Evolutionary conservation across 1,140 invertebrate genomes (phyloP).

Genomic region (Anastrepha obliqua): DNA sequence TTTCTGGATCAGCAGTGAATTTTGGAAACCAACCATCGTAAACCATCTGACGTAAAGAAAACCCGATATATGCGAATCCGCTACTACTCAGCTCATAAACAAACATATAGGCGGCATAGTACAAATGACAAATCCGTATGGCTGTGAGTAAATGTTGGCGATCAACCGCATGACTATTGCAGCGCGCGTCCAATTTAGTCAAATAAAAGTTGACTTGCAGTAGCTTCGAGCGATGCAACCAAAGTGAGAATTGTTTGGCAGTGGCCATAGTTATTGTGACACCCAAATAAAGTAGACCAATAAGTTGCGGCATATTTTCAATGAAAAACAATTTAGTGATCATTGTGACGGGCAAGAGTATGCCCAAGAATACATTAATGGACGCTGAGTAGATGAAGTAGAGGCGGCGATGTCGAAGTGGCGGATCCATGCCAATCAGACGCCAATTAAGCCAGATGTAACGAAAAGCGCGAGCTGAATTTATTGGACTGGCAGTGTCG

Average conservation of each 20-base stretch:
- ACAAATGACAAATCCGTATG: constrained; percentile 45
- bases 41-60: constrained; percentile 29
- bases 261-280: constrained; percentile 51
- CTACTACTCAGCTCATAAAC: constrained; percentile 33
- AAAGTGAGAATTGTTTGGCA: constrained; percentile 47
- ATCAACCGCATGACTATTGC: constrained; percentile 12
- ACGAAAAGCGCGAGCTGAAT: constrained; percentile 47
- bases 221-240: not conserved
- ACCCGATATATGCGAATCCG: constrained; percentile 56
- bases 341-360: constrained; percentile 52
- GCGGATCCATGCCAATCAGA: constrained; percentile 53
- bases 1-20: not conserved
- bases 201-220: constrained; percentile 28
- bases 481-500: not conserved
- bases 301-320: constrained; percentile 44
- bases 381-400: constrained; percentile 50
- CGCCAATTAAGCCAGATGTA: constrained; percentile 57
- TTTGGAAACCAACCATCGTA: constrained; percentile 54
- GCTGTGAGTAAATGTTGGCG: constrained; percentile 34
- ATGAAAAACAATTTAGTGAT: constrained; percentile 55
- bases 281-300: constrained; percentile 52
- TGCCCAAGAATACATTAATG: constrained; percentile 13
- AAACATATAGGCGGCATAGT: constrained; percentile 22
- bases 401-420: not conserved
- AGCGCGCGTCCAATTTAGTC: constrained; percentile 31